A percentile compares a stretch with the other conserved stretches of the same genome.
Conservation (phyloP, 2,797 vertebrate species). For the Falco peregrinus region DNA sequence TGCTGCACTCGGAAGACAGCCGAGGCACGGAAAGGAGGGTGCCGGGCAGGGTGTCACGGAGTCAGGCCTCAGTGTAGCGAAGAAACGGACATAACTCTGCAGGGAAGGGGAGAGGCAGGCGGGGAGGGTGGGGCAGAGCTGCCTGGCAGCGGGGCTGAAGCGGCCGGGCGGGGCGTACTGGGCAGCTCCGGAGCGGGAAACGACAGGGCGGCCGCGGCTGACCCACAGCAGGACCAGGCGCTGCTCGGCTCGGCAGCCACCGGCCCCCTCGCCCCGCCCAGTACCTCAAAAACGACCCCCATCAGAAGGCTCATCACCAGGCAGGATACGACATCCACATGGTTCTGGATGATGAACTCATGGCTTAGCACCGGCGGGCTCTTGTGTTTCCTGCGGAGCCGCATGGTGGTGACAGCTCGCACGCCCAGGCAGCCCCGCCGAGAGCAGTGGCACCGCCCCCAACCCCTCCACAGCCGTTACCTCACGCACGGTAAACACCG, state of each 20-base stretch:
- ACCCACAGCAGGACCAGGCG: neutral
- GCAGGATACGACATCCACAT: conserved; percentile 79
- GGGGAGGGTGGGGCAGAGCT: neutral
- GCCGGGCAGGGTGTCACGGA: neutral
- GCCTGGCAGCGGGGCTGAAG: neutral
- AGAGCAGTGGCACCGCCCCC: rapidly evolving
- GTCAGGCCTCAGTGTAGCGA: no score
- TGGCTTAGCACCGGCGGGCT: conserved; percentile 82
- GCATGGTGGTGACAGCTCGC: conserved; percentile 53
- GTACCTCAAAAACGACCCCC: conserved; percentile 83
- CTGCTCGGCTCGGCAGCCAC: neutral
- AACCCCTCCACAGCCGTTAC: rapidly evolving
- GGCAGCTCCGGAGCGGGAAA: neutral
- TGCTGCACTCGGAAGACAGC: neutral
- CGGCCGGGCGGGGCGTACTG: neutral
- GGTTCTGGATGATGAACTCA: conserved; percentile 85
- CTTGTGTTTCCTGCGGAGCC: conserved; percentile 83
- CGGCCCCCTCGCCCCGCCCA: neutral
- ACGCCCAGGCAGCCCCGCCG: rapidly evolving
- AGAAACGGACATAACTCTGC: neutral
- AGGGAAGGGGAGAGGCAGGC: neutral
- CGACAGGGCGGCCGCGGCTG: neutral
- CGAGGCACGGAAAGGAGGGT: rapidly evolving
- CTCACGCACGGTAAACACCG: conserved; percentile 52
- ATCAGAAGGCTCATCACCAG: conserved; percentile 79